phyloP scores from a whole-genome alignment of 2,797 vertebrate species.

The Acrossocheilus wenchowensis region DNA sequence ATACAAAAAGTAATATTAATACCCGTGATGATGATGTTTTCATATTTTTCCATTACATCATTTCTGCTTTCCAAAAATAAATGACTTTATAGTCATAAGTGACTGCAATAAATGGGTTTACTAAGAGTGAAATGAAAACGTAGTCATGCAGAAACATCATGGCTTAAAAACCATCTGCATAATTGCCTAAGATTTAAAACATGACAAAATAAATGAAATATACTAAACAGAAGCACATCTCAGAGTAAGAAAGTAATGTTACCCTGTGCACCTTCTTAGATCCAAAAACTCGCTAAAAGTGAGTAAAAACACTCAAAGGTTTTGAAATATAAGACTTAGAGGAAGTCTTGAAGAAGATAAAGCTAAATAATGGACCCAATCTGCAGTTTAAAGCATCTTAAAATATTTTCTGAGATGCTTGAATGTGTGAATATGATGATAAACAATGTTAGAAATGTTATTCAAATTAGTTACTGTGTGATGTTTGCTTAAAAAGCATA shows the following conservation, averaged over 20 bases:
- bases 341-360: neutral
- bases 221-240: constrained; percentile 1
- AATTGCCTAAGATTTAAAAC: neutral
- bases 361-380: neutral
- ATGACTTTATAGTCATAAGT: neutral
- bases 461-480: neutral
- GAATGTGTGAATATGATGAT: neutral
- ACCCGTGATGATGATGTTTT: neutral
- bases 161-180: neutral
- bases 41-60: constrained; percentile 29
- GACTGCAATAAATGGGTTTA: neutral
- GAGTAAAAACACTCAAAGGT: constrained; percentile 9
- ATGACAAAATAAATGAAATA: constrained; percentile 11
- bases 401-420: neutral
- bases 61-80: constrained; percentile 15
- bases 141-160: constrained; percentile 13
- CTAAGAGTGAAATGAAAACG: neutral
- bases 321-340: neutral
- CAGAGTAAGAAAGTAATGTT: neutral
- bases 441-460: neutral
- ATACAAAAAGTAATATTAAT: constrained; percentile 10
- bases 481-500: neutral
- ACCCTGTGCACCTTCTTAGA: constrained; percentile 22
- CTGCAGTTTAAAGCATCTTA: neutral
- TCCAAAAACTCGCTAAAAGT: neutral